Conservation (phyloP, 1,140 invertebrate species). For the Drosophila elegans region DNA sequence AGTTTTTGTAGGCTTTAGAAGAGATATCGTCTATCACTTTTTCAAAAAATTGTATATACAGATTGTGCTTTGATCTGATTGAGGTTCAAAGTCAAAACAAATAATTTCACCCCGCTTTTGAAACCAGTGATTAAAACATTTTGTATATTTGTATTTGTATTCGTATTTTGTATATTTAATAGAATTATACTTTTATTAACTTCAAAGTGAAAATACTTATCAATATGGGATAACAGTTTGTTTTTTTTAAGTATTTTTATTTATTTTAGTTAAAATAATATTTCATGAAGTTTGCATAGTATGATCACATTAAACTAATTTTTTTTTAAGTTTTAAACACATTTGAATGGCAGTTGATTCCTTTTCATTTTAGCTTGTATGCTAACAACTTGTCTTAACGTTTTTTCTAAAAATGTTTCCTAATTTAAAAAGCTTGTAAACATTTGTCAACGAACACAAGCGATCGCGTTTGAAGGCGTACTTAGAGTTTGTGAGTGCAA, state of each 20-base stretch:
- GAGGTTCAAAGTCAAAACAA: neutral
- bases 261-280: too few species aligned
- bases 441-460: neutral
- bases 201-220: too few species aligned
- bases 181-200: too few species aligned
- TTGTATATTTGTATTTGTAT: too few species aligned
- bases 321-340: too few species aligned
- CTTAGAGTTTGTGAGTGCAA: neutral
- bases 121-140: neutral
- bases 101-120: neutral
- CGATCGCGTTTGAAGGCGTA: slow-evolving; percentile 1
- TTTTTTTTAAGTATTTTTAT: too few species aligned
- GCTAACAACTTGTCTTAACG: neutral
- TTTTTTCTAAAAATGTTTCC: neutral
- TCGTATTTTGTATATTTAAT: too few species aligned
- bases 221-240: too few species aligned
- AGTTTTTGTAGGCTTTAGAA: too few species aligned
- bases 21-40: slow-evolving; percentile 1
- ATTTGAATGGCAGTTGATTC: too few species aligned
- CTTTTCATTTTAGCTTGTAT: neutral
- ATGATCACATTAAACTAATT: too few species aligned
- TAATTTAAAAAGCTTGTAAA: neutral
- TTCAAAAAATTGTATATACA: neutral
- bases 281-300: too few species aligned
- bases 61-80: slow-evolving; percentile 6